Base-by-base conservation (phyloP, 1,140 invertebrate genomes). In the Eciton burchellii region DNA sequence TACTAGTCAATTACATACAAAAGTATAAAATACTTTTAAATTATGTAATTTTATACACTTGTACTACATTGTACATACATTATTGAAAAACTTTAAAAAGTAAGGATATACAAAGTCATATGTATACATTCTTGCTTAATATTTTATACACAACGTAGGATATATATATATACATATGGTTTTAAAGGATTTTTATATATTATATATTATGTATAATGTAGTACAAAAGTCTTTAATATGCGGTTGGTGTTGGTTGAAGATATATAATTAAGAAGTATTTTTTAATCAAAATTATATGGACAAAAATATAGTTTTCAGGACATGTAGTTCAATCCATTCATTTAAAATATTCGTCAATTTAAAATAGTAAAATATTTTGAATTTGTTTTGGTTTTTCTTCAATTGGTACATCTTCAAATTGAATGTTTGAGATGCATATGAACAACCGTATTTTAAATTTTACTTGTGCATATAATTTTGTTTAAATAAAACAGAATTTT, bases 1-100 rank as follows among this genome's bases (percentile, higher is more conserved):
- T 85, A 73, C 84, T 86, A 86, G 83, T 86, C 77, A 79, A 81
- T 81, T 19, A 43, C 11, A 70, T 29, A 81, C 6, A 26, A n/a
- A n/a, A n/a, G 54, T 76, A 45, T 52, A 65, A 71, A 62, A 74
- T 86, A 71, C 26, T 71, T 12, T 47, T 59, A 12, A 24, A 2
- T 45, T 71, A 70, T 9, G 29, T 43, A 24, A 85, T 74, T 85
- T 82, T 86, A 45, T 86, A 84, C 52, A 52, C 72, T 52, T 71
- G 41, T 21, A 59, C n/a, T 72, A 29, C 47, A 74, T 66, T 65
- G 35, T 81, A 54, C 35, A 84, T 26, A 63, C 11, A 52, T 16
- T 57, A 83, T 49, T 77, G 43, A 14, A 43, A 54, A 74, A 52
- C 16, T 74, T 70, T 56, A 52, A 59, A 57, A 60, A 45, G 49